phyloP scores from a whole-genome alignment of 2,113 vertebrate species.

The Halichoerus grypus region DNA sequence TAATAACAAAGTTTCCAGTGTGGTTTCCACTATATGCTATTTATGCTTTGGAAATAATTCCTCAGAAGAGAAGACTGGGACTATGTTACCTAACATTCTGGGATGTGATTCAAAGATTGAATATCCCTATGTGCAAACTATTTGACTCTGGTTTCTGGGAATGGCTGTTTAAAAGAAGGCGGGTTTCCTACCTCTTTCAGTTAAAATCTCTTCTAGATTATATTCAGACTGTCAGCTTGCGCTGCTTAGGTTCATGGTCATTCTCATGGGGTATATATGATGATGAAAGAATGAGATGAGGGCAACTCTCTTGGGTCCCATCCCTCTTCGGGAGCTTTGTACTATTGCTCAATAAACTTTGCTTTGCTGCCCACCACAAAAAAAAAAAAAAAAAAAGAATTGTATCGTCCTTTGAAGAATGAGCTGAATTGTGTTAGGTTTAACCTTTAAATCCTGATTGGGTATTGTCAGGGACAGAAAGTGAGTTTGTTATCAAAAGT shows the following conservation, averaged over 20 bases:
- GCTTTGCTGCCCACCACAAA: background rate
- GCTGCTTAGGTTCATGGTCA: background rate
- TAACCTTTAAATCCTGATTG: slow-evolving; percentile 23
- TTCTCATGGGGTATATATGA: background rate
- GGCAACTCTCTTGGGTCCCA: background rate
- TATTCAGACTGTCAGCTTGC: background rate
- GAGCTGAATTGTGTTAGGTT: background rate
- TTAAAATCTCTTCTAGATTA: slow-evolving; percentile 37
- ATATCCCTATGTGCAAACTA: background rate
- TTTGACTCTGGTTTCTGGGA: slow-evolving; percentile 39
- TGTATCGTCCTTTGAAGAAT: background rate
- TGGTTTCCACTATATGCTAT: background rate
- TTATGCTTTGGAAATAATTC: slow-evolving; percentile 60
- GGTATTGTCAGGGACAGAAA: background rate
- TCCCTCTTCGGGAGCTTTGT: background rate
- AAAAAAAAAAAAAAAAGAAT: background rate
- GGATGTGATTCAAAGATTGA: slow-evolving; percentile 50
- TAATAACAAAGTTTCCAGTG: background rate
- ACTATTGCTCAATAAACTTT: background rate
- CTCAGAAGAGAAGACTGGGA: background rate
- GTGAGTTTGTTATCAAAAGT: slow-evolving; percentile 23
- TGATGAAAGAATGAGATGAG: slow-evolving; percentile 45
- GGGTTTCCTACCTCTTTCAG: background rate
- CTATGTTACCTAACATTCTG: background rate
- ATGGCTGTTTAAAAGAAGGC: slow-evolving; percentile 33